Base-by-base conservation (phyloP, 2,797 vertebrate genomes). In the Dendrocincla fuliginosa region DNA sequence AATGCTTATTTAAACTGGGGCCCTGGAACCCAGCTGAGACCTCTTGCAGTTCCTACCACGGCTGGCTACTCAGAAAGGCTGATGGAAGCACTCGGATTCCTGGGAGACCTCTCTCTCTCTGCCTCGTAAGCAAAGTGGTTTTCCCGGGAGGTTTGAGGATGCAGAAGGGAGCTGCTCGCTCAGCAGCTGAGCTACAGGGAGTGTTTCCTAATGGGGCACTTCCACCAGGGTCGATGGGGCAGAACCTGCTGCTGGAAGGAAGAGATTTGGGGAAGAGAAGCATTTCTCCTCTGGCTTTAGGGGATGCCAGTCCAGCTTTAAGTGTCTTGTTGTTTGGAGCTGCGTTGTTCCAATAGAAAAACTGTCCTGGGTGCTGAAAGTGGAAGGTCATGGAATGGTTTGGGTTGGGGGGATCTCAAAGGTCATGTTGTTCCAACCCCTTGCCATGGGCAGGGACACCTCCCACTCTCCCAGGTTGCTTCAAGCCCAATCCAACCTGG, bases 141-240 rank as follows among this genome's bases (percentile, higher is more conserved):
- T 79, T 67, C 96, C 85, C 11, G 0, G 56, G 93, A 57, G 96
- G 64, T 92, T 95, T 84, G 91, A 50, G 94, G 88, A 80, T 82
- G 69, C 89, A 90, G 82, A 61, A 91, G 93, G 92, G 95, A 96
- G 93, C 79, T 95, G 95, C 94, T 93, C 82, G 7, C 63, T 95
- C 92, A 95, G 95, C 95, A 97, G 84, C 86, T 91, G 81, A 73
- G 78, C 86, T 60, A 3, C 68, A 10, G 78, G 64, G 76, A 77
- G 17, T 9, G 24, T 44, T 88, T 87, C 86, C 89, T 88, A 69
- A 73, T 18, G 82, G 82, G 82, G 23, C 20, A 49, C 59, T 94
- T 83, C 81, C 81, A 84, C 13, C 11, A 10, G 83, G 47, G 60
- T 59, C 7, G 5, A 69, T 76, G 81, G 44, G 74, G 70, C 79